Conservation (phyloP, 2,888 invertebrate species). For the Drosophila monieri region DNA sequence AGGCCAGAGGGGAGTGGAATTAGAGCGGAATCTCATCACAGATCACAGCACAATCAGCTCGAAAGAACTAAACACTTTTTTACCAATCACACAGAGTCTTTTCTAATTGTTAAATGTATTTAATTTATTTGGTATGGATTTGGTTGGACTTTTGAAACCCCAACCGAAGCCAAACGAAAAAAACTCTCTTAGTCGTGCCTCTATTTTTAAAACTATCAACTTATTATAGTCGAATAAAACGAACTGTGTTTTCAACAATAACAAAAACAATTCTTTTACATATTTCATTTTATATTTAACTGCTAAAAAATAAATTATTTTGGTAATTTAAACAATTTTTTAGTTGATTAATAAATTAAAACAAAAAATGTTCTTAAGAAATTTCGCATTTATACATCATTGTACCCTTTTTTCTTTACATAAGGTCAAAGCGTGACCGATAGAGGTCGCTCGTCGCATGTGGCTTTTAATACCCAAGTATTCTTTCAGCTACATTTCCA, state of each 20-base stretch:
- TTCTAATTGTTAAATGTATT: conserved; percentile 56
- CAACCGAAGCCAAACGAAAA: conserved; percentile 44
- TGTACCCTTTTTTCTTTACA: no score
- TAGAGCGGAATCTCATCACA: conserved; percentile 33
- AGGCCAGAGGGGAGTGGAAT: conserved; percentile 76
- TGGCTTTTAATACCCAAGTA: conserved; percentile 62
- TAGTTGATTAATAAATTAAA: no score
- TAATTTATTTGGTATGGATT: conserved; percentile 50
- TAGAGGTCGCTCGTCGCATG: background rate
- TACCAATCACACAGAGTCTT: conserved; percentile 49
- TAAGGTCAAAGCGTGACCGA: no score
- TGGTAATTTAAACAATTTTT: no score
- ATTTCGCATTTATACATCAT: no score
- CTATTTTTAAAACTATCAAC: conserved; percentile 57
- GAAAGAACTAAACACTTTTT: conserved; percentile 53
- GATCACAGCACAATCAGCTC: conserved; percentile 57
- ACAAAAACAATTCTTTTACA: background rate
- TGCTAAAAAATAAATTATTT: background rate
- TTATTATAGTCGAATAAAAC: conserved; percentile 60
- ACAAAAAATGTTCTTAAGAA: no score
- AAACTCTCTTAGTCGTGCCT: conserved; percentile 72
- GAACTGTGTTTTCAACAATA: conserved; percentile 60
- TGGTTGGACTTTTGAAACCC: conserved; percentile 33
- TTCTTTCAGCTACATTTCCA: fast-evolving
- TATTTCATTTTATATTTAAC: no score